Evolutionary conservation across 2,888 invertebrate genomes (phyloP), one percentile per base, ranked within the genome.

Genomic region (Lepidonotus clava): DNA sequence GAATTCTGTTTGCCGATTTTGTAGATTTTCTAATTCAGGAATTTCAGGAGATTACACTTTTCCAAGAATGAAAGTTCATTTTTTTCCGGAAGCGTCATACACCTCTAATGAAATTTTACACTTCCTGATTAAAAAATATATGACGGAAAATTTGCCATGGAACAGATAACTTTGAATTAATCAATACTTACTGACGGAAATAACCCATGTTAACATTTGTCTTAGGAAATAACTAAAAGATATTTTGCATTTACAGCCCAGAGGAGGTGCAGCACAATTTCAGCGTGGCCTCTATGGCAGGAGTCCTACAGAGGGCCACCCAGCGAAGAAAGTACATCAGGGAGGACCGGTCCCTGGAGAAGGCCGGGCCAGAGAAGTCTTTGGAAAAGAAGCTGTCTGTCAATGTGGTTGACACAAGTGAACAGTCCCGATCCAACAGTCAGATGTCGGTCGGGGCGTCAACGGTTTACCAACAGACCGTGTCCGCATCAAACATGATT

Each of bases 231-330:
- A n/a, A n/a, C n/a, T n/a, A 51, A 51, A 51, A 51, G 14, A 21
- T 14, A 38, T 46, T 88, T 89, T 28, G n/a, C n/a, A n/a, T n/a
- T n/a, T n/a, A n/a, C 90, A 93, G 93, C 51, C 91, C 93, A 5
- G 87, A 90, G 6, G 89, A 91, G 41, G 89, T 90, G n/a, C 93
- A 93, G 53, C 91, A 93, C 87, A 90, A 91, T 87, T 92, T 94
- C 89, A 92, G 92, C 71, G 89, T 92, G 14, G 90, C 92, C 51
- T 90, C 93, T 11, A 87, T 93, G 87, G 89, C 89, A 28, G 93
- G 92, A 5, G 93, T 91, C 0, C 90, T 94, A 56, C 91, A 91
- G 89, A 89, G 92, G 67, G 93, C 93, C 21, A 88, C 89, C 84
- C 91, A 92, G 88, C 83, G 86, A 40, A 41, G 85, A 0, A 83